Conservation (phyloP, 2,888 invertebrate species). For the Trachelus stipa region DNA sequence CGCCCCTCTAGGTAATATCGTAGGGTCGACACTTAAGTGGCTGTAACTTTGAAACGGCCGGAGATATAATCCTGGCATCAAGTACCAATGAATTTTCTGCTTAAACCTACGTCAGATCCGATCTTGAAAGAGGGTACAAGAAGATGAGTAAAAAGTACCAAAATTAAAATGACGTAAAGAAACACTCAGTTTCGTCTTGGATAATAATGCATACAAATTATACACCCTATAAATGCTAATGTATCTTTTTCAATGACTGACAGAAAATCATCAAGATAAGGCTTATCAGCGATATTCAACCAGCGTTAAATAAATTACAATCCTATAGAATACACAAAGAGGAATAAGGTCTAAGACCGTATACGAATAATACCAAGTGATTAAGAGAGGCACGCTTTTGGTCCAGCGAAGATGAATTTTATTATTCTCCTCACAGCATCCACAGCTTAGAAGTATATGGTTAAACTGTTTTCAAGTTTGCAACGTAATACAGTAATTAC, state of each 20-base stretch:
- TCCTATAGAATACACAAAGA: background rate
- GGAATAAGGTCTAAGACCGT: background rate
- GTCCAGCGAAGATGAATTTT: background rate
- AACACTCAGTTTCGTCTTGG: background rate
- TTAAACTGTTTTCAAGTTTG: conserved; percentile 8
- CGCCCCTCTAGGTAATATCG: background rate
- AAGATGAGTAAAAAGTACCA: background rate
- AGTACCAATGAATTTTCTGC: background rate
- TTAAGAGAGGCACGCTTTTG: background rate
- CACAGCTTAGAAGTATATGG: background rate
- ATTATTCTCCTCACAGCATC: background rate
- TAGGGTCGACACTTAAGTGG: background rate
- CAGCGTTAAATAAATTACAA: background rate
- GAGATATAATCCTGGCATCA: background rate
- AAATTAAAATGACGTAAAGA: background rate
- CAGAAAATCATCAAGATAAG: background rate
- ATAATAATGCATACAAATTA: too few relatives aligned
- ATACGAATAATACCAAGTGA: background rate
- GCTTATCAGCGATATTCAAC: background rate
- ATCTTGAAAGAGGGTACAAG: background rate
- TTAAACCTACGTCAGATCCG: background rate
- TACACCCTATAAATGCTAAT: background rate
- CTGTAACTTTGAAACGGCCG: background rate
- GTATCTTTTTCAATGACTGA: background rate
- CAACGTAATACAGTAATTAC: conserved; percentile 11